Conservation (phyloP, 1,140 invertebrate species). For the Fopius arisanus region DNA sequence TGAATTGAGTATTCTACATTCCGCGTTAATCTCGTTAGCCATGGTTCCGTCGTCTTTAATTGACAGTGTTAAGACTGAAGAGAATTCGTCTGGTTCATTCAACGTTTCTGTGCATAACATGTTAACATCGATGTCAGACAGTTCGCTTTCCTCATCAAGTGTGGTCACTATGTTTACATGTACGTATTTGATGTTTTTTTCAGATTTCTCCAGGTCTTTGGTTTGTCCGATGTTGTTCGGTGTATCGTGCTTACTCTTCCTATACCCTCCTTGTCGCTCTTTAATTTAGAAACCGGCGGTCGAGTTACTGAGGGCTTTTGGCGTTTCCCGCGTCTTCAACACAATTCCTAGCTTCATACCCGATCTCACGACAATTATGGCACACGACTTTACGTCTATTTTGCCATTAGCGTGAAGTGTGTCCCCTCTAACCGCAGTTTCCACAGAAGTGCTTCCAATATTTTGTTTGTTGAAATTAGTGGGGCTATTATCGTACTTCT, state of each 20-base stretch:
- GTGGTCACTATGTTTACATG: too few relatives aligned
- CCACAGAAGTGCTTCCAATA: slow-evolving; percentile 8
- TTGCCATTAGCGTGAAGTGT: slow-evolving; percentile 5
- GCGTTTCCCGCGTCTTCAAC: slow-evolving; percentile 3
- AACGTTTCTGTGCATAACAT: too few relatives aligned
- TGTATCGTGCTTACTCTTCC: background rate
- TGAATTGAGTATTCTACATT: too few relatives aligned
- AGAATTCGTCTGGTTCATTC: too few relatives aligned
- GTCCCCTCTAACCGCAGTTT: slow-evolving; percentile 19
- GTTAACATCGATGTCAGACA: too few relatives aligned
- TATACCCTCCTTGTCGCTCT: background rate
- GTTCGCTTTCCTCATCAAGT: too few relatives aligned
- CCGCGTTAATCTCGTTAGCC: background rate
- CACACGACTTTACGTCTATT: slow-evolving; percentile 9
- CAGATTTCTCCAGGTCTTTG: slow-evolving; percentile 11
- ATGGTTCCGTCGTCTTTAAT: background rate
- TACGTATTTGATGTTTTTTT: background rate
- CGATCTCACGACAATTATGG: slow-evolving; percentile 2
- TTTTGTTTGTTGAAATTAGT: background rate
- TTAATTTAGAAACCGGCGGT: background rate
- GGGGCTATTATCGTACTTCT: background rate
- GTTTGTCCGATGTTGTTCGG: background rate
- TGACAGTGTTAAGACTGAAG: too few relatives aligned
- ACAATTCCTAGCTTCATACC: slow-evolving; percentile 23
- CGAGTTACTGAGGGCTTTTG: slow-evolving; percentile 9